Evolutionary conservation across 1,140 invertebrate species (phyloP), one percentile per base, ranked within the genome.

Genomic region (Drosophila tristis): DNA sequence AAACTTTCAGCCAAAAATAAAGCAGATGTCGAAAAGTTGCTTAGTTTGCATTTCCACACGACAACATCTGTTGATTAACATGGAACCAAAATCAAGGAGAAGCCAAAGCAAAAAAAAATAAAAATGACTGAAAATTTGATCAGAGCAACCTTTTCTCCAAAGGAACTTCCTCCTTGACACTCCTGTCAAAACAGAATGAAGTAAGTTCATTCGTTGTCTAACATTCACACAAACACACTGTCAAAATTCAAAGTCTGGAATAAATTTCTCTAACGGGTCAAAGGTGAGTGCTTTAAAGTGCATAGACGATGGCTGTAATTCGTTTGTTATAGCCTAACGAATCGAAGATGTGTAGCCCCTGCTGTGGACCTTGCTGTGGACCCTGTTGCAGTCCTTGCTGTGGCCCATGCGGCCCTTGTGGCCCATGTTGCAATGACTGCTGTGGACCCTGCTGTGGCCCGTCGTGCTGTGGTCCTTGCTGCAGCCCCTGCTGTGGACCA

Each of bases 261-360:
- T 48, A 47, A 51, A 65, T 76, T 87, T 76, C 82, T 89, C 82
- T 87, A 53, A 64, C 82, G 84, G 84, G 78, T 65, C 78, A 31
- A 51, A 68, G 64, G 80, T 86, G 47, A 70, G 67, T 53, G 26
- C 35, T 11, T 39, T 4, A 4, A 11, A 39, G 11, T 39, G 9
- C 35, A 13, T 39, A 4, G 0, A 2, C 0, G 0, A 4, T 13
- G 31, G 26, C 31, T 3, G 11, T 3, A 35, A 35, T 11, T 39
- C 9, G 0, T 11, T 4, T 4, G 1, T 13, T 13, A 7, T 16
- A 65, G 53, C 47, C 26, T 47, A 5, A 60, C 63, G 66, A 74
- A 72, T 66, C 56, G 39, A 80, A 62, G 45, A 89, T 89, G 84
- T 89, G 84, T 63, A 84, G 67, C 62, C 26, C 79, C 20, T 82